Evolutionary conservation across 2,888 invertebrate genomes (phyloP).

Genomic region (Heteromurus nitidus): DNA sequence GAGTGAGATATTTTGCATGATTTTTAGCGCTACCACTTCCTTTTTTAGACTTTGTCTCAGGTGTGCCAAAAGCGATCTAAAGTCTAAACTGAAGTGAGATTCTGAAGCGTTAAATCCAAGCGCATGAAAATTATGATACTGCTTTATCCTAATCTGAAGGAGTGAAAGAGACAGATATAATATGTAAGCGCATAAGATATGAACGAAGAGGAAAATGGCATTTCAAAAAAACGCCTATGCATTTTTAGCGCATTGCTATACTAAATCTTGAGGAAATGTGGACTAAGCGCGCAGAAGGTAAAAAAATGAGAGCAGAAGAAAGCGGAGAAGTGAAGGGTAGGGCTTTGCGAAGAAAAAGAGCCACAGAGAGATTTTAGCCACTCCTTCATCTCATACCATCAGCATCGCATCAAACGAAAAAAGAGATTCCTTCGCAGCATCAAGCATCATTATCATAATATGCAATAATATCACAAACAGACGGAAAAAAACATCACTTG

Average conservation of each 20-base stretch:
- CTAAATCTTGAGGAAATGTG: too few relatives aligned
- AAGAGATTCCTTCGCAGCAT: not conserved
- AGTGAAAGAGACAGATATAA: not conserved
- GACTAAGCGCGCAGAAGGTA: too few relatives aligned
- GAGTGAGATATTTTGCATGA: constrained; percentile 41
- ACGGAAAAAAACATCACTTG: not conserved
- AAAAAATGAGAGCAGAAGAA: constrained; percentile 59
- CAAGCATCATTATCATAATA: constrained; percentile 38
- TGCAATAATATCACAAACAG: constrained; percentile 19
- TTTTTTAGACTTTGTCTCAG: constrained; percentile 61
- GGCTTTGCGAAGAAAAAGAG: constrained; percentile 51
- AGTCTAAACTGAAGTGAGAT: too few relatives aligned
- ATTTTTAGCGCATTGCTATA: not conserved
- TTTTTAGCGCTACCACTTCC: constrained; percentile 29
- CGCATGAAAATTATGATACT: too few relatives aligned
- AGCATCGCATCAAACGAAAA: not conserved
- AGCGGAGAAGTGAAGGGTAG: constrained; percentile 63
- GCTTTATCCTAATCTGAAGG: constrained; percentile 35
- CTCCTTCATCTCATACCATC: constrained; percentile 55
- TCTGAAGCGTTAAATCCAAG: too few relatives aligned
- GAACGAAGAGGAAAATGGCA: constrained; percentile 15
- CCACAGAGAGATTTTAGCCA: constrained; percentile 62
- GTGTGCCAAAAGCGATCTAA: constrained; percentile 49
- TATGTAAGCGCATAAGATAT: too few relatives aligned
- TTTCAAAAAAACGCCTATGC: constrained; percentile 62